Conservation (phyloP, 2,888 invertebrate species). For the Acronicta aceris region DNA sequence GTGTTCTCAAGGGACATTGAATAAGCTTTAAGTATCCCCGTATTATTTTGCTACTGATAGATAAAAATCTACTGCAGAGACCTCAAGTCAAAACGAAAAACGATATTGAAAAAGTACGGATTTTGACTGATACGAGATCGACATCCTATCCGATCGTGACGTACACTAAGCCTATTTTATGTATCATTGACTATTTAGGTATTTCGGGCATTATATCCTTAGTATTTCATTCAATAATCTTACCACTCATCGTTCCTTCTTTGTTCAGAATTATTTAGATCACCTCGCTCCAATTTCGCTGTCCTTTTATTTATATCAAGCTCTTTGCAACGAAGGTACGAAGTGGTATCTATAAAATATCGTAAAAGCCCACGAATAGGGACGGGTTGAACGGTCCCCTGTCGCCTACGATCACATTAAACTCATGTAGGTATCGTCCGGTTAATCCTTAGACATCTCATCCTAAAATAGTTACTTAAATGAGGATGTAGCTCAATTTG, state of each 20-base stretch:
- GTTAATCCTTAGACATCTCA: constrained; percentile 48
- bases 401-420: constrained; percentile 41
- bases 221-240: not conserved
- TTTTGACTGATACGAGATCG: too few species aligned
- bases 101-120: too few species aligned
- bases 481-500: constrained; percentile 36
- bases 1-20: constrained; percentile 16
- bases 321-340: constrained; percentile 5
- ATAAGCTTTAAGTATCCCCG: not conserved
- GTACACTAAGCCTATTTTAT: too few species aligned
- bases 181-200: not conserved
- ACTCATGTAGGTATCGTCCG: constrained; percentile 42
- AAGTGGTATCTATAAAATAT: constrained; percentile 18
- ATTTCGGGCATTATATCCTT: not conserved
- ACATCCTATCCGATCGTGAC: too few species aligned
- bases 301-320: constrained; percentile 37
- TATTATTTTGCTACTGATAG: constrained; percentile 1
- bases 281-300: constrained; percentile 33
- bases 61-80: not conserved
- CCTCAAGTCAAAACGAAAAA: too few species aligned
- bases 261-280: constrained; percentile 25
- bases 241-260: constrained; percentile 10
- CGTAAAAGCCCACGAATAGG: constrained; percentile 28
- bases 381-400: constrained; percentile 30
- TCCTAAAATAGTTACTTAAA: constrained; percentile 46